These are phyloP conservation scores for Lucinisca nassula DNA, from an alignment of 2,888 invertebrate species.

Conservation along the genomic window DNA sequence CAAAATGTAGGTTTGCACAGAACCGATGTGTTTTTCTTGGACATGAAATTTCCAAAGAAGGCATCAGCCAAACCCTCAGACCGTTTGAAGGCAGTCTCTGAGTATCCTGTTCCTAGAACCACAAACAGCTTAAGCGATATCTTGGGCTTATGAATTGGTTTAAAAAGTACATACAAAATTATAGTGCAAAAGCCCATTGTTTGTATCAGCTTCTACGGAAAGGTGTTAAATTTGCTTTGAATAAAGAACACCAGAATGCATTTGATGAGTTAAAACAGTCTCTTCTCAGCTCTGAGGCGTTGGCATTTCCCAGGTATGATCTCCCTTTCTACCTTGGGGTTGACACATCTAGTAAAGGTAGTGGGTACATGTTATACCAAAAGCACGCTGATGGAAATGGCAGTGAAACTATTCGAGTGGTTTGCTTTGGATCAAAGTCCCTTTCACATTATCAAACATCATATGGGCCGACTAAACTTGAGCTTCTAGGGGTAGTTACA, in stretches of 20 bases:
- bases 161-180: constrained; percentile 17
- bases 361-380: no score
- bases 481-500: constrained; percentile 5
- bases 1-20: constrained; percentile 19
- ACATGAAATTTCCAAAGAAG: constrained; percentile 3
- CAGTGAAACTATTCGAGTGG: neutral
- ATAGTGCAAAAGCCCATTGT: neutral
- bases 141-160: constrained; percentile 27
- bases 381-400: no score
- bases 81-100: neutral
- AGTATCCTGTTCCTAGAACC: neutral
- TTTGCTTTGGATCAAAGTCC: constrained; percentile 26
- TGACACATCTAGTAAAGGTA: no score
- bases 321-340: no score
- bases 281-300: neutral
- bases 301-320: constrained; percentile 31
- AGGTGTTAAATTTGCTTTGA: constrained; percentile 3
- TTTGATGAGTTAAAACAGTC: neutral
- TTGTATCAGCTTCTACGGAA: no score
- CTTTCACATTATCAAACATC: constrained; percentile 11
- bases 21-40: neutral
- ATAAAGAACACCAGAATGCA: no score
- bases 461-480: constrained; percentile 14
- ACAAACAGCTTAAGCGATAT: no score
- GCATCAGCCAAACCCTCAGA: neutral